Evolutionary conservation across 2,888 invertebrate species (phyloP).

Genomic region (Cecidostiba fungosa): DNA sequence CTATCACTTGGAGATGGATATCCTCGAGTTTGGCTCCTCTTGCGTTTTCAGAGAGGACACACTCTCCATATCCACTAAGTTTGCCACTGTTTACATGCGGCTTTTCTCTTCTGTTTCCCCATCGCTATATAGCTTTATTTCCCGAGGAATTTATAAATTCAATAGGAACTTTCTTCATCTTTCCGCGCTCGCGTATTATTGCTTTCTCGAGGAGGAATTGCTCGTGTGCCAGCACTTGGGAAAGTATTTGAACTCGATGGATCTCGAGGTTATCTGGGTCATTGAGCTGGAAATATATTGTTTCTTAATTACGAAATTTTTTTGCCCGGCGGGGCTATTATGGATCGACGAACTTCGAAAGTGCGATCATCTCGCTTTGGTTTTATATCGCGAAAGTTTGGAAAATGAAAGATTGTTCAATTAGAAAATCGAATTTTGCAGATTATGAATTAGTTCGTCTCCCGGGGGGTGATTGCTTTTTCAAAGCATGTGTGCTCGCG

Average conservation of each 20-base stretch:
- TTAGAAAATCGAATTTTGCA: conserved; percentile 1
- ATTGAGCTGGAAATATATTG: not conserved
- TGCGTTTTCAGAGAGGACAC: not conserved
- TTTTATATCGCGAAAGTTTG: not conserved
- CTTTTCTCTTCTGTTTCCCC: not conserved
- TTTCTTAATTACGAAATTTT: conserved; percentile 10
- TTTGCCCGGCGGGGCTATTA: not conserved
- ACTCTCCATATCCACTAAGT: not conserved
- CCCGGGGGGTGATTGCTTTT: not conserved
- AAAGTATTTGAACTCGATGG: conserved; percentile 9
- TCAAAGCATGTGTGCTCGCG: not conserved
- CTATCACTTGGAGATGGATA: not conserved
- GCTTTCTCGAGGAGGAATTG: not conserved
- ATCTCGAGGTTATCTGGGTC: not conserved
- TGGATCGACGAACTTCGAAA: not conserved
- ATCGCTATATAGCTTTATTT: no score
- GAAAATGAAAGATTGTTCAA: not conserved
- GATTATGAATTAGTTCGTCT: not conserved
- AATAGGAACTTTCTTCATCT: conserved; percentile 32
- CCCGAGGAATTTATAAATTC: conserved; percentile 23
- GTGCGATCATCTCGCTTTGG: not conserved
- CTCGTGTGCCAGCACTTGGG: not conserved
- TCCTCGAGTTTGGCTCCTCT: not conserved
- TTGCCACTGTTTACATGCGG: conserved; percentile 24
- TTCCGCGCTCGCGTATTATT: not conserved